Base-by-base conservation (phyloP, 2,888 invertebrate genomes). In the Sepioteuthis lessoniana region DNA sequence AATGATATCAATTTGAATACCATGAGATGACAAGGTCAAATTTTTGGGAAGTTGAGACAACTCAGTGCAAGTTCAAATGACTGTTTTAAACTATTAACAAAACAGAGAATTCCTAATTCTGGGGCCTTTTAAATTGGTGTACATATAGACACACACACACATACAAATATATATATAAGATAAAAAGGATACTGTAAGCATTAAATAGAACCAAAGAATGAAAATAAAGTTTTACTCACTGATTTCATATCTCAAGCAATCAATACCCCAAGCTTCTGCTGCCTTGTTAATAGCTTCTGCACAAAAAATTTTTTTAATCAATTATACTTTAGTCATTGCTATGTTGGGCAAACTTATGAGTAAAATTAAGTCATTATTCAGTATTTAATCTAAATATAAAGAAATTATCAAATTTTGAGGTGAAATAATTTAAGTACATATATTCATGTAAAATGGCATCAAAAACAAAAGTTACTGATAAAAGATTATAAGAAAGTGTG, bases 211-310 rank as follows among this genome's bases (percentile, higher is more conserved):
- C 21, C 31, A 42, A 31, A 47, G 2, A 28, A 92, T 92, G 31
- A 92, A 91, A n/a, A 92, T 47, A 92, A 31, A 42, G 31, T 19
- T 46, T 28, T 94, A 97, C 97, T 98, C 97, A 98, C 99, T 98
- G 96, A 99, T 99, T 98, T 99, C 99, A 97, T 99, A 99, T 97
- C 99, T 98, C 95, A 99, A 98, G 97, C 99, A 99, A 8, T 98
- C 98, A 94, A 99, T 99, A 91, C 99, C 99, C 99, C 99, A 99
- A 0, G 99, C 99, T 97, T 98, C 99, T 96, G 99, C 99, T 1
- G 99, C 99, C 97, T 99, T 99, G 97, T 99, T 99, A 94, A 99
- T 99, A 2, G 99, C 98, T 95, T 98, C 98, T 97, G 96, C 47
- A 96, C 95, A 60, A 38, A 92, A 93, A 93, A 37, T 31, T 0